Evolutionary conservation across 2,888 invertebrate species (phyloP).

Genomic region (Hydraecia micacea): DNA sequence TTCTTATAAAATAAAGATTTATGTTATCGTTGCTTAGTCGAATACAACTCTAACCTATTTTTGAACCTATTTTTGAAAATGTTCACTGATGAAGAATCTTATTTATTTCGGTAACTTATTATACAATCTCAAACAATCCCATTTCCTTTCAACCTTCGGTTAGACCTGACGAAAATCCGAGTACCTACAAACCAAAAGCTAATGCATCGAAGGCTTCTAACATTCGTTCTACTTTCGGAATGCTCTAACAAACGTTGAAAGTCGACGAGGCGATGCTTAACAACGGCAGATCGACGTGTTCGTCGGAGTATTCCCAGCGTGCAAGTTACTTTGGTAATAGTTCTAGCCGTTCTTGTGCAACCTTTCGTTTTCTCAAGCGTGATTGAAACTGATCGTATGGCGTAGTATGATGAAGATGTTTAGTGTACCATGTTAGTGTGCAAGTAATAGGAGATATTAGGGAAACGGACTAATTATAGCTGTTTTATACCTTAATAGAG

Average conservation of each 20-base stretch:
- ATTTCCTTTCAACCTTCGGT: neutral
- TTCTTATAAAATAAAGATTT: neutral
- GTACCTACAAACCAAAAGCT: slow-evolving; percentile 15
- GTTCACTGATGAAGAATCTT: neutral
- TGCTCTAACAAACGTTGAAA: slow-evolving; percentile 26
- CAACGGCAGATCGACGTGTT: slow-evolving; percentile 42
- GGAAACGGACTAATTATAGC: neutral
- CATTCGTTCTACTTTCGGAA: slow-evolving; percentile 15
- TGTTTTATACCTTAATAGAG: neutral
- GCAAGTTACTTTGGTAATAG: slow-evolving; percentile 28
- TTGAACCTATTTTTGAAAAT: neutral
- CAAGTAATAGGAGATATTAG: neutral
- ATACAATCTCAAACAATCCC: neutral
- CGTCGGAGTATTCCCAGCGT: slow-evolving; percentile 17
- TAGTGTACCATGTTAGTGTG: neutral
- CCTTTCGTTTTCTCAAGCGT: slow-evolving; percentile 24
- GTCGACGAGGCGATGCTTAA: slow-evolving; percentile 38
- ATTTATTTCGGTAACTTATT: neutral
- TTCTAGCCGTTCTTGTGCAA: slow-evolving; percentile 10
- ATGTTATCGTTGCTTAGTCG: neutral
- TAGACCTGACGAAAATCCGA: slow-evolving; percentile 11
- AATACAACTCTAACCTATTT: neutral
- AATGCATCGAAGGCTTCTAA: slow-evolving; percentile 39
- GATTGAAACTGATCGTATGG: slow-evolving; percentile 30
- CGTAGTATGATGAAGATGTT: neutral